These are phyloP conservation scores for Monopis laevigella DNA, from an alignment of 2,888 invertebrate genomes.

Conservation along the genomic window DNA sequence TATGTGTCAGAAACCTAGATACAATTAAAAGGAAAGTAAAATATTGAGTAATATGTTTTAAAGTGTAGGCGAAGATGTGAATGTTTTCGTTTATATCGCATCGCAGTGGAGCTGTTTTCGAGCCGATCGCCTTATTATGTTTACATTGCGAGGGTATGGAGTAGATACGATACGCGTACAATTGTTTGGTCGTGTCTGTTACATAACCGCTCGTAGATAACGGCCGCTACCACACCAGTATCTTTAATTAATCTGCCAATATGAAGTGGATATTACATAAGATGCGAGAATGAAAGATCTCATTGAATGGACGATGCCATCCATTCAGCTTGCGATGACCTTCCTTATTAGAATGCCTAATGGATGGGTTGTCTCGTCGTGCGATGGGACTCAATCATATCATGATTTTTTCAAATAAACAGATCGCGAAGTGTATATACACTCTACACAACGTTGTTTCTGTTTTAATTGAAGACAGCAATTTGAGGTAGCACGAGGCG, in stretches of 20 bases:
- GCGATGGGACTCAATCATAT: conserved; percentile 3
- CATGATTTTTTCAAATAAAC: neutral
- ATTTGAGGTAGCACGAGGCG: conserved; percentile 34
- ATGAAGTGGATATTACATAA: conserved; percentile 34
- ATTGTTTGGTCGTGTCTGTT: conserved; percentile 18
- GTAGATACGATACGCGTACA: conserved; percentile 11
- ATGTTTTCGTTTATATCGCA: too few relatives aligned
- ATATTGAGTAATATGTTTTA: too few relatives aligned
- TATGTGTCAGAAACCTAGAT: too few relatives aligned
- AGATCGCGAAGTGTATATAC: neutral
- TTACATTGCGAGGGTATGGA: conserved; percentile 6
- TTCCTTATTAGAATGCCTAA: conserved; percentile 1
- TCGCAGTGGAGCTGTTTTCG: conserved; percentile 5
- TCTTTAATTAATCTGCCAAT: conserved; percentile 29
- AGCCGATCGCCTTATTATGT: conserved; percentile 2
- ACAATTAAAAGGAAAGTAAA: too few relatives aligned
- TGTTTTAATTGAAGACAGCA: conserved; percentile 59
- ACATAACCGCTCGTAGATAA: conserved; percentile 25
- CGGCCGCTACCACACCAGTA: conserved; percentile 20
- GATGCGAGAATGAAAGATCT: conserved; percentile 41
- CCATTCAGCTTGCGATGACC: conserved; percentile 31
- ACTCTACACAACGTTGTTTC: neutral
- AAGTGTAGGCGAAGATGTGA: too few relatives aligned
- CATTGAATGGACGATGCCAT: conserved; percentile 38
- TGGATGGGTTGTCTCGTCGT: conserved; percentile 2